Evolutionary conservation across 2,113 vertebrate species (phyloP).

Genomic region (Chloropsis cyanopogon): DNA sequence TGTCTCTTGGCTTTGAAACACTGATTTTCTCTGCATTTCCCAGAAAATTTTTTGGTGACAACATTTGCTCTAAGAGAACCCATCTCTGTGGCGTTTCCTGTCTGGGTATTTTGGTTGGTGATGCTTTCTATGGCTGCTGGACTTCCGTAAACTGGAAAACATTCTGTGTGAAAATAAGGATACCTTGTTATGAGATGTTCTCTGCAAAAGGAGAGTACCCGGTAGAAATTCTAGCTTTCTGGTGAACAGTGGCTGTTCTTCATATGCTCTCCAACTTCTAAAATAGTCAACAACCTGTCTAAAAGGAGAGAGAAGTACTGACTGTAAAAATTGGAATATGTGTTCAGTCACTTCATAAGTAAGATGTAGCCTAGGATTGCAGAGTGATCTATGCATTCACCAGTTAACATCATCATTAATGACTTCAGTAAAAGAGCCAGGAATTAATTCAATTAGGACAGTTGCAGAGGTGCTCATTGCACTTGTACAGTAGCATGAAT

Average conservation of each 20-base stretch:
- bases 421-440: neutral
- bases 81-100: neutral
- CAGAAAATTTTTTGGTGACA: neutral
- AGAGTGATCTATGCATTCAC: neutral
- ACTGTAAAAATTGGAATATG: neutral
- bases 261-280: neutral
- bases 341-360: neutral
- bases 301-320: neutral
- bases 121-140: neutral
- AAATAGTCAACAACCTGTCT: neutral
- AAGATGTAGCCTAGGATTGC: neutral
- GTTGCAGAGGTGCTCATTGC: neutral
- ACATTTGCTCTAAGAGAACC: neutral
- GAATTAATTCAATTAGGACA: neutral
- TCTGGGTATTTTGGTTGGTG: neutral
- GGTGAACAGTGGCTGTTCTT: neutral
- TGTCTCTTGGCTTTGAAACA: neutral
- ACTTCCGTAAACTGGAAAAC: neutral
- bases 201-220: neutral
- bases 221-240: neutral
- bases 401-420: neutral
- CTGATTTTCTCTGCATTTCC: neutral
- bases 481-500: neutral
- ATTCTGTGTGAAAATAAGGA: neutral
- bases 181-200: neutral